Base-by-base conservation (phyloP, 35 echinoderm and acorn worm species). In the Apostichopus japonicus region DNA sequence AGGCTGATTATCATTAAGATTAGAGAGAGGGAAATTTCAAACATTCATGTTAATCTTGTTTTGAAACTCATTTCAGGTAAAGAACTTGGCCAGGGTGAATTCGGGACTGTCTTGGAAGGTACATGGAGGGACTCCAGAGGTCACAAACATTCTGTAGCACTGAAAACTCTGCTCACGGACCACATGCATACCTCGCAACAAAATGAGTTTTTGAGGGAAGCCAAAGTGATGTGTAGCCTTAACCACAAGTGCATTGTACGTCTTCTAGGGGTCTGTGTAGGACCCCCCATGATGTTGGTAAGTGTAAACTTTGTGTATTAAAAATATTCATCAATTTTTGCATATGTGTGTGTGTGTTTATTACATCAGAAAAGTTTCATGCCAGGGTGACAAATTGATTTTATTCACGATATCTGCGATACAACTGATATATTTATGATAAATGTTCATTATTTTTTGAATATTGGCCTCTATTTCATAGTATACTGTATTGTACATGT, bases 21-120 rank as follows among this genome's bases (percentile, higher is more conserved):
- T 61, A 0, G 7, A 61, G 57, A 61, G 13, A 61, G 13, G 8
- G 7, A 61, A 61, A 61, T 44, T 33, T 44, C 57, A 61, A 8
- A 61, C 19, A 55, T 13, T 87, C 13, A 58, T 2, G 22, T 61
- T 87, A 1, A 6, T 56, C 72, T 55, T 22, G 2, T 51, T 65
- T 10, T 90, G 23, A 24, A 25, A 19, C 33, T 44, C 33, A 44
- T 44, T 78, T 10, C 54, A 99, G 97, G 95, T 58, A 91, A 92
- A 70, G 97, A 99, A 79, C 94, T 99, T 71, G 97, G 97, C 10
- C 95, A 99, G 55, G 97, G 97, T 44, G 97, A 99, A 63, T 99
- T 96, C 92, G 97, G 97, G 8, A 94, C 97, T 8, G 97, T 99
- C 23, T 59, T 99, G 23, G 92, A 99, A 57, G 97, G 97, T 3